Base-by-base conservation (phyloP, 1,140 invertebrate species). In the Amyelois transitella region DNA sequence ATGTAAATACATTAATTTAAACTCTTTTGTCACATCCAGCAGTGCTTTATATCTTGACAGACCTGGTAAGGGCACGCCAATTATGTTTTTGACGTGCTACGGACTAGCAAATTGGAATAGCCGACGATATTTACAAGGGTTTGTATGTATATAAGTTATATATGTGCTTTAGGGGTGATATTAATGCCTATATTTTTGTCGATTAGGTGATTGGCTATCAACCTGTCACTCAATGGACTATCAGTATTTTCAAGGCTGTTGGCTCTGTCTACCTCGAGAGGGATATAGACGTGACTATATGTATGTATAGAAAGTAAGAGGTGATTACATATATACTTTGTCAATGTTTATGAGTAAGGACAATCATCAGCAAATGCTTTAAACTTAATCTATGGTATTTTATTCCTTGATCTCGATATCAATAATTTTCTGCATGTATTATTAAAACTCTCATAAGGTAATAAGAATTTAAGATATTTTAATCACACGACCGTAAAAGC, bases 1-100 rank as follows among this genome's bases (percentile, higher is more conserved):
- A 3, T 5, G 3, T 24, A 24, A 24, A 3, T 24, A 24, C 3
- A 5, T 24, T 24, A 5, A 24, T 24, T 5, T 24, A 28, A 3
- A 1, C 25, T 45, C 10, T 45, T 18, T 19, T 20, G 45, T 5
- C 19, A 21, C 19, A 21, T 48, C 20, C 10, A 48, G 45, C 21
- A 48, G 6, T 19, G 10, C 8, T n/a, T 1, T 38, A 48, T n/a
- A 48, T 7, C 28, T 21, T n/a, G 18, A 20, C 43, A 43, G 50
- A 20, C 18, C 3, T 38, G 19, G 38, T 18, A 53, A 43, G 51
- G 51, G 51, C 38, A 53, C 19, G 32, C 51, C 51, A 53, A 53
- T 53, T 53, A 53, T 53, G 51, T 53, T 53, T 53, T 53, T 53
- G 51, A 53, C 51, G 51, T 43, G 43, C 51, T 18, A 38, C 12